A percentile compares a stretch with the other conserved stretches of the same genome.
These are phyloP conservation scores for Paracanthobrama guichenoti DNA, from an alignment of 2,113 vertebrate genomes.

Conservation along the genomic window DNA sequence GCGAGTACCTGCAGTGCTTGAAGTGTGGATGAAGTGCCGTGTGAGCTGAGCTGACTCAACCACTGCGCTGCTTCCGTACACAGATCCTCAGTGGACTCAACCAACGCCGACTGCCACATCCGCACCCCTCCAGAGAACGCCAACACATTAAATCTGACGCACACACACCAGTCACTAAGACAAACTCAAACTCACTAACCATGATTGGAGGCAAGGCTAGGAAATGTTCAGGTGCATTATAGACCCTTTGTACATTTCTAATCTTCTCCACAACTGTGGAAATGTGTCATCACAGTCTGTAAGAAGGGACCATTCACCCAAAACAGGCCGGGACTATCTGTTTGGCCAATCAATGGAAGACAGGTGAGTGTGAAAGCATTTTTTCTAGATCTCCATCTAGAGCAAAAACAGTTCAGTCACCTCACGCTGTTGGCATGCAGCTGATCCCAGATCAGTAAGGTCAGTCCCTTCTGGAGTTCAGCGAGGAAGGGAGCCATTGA, in stretches of 20 bases:
- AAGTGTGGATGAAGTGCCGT: conserved; percentile 76
- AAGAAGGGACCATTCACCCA: no score
- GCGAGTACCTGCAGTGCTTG: conserved; percentile 73
- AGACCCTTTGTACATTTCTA: no score
- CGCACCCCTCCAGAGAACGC: conserved; percentile 72
- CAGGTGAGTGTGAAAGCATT: background rate
- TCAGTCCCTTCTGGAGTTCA: conserved; percentile 70
- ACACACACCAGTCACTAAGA: conserved; percentile 1
- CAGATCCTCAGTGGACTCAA: conserved; percentile 69
- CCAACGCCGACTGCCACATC: conserved; percentile 73
- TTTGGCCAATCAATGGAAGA: background rate
- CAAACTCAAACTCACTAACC: background rate
- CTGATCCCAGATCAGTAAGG: conserved; percentile 84
- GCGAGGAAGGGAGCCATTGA: conserved; percentile 75
- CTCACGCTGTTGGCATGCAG: conserved; percentile 72
- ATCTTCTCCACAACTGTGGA: no score
- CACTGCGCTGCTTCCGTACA: conserved; percentile 78
- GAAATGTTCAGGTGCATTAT: background rate
- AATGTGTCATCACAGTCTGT: no score
- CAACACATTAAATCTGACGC: conserved; percentile 79
- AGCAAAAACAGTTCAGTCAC: conserved; percentile 64
- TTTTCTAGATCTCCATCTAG: background rate
- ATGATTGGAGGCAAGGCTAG: background rate
- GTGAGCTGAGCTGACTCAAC: conserved; percentile 67
- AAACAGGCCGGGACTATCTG: no score